Base-by-base conservation (phyloP, 1,140 invertebrate species). In the Colletes latitarsis region DNA sequence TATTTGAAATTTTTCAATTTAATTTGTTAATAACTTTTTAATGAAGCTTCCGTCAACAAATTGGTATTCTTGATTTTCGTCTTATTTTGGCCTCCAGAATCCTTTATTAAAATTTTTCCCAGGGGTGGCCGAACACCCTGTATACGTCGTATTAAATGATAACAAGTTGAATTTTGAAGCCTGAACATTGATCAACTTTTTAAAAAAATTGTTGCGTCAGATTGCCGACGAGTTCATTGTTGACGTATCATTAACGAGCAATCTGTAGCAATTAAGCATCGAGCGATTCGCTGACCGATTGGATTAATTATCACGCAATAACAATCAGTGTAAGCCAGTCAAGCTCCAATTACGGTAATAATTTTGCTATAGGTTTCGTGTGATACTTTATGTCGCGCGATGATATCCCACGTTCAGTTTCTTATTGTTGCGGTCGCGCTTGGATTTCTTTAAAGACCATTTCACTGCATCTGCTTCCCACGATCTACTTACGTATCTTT, bases 331-430 rank as follows among this genome's bases (percentile, higher is more conserved):
- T 57, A 41, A 68, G 9, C n/a, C 55, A 83, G 68, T 66, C 58
- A 21, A 74, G 82, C 64, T 79, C 70, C 53, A 75, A 80, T 84
- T 80, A 83, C 68, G 43, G 3, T n/a, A 62, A 80, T 70, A 30
- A 83, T 84, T 70, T 58, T 74, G 43, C 49, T 49, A 52, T 41
- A 43, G 19, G 52, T 72, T n/a, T 10, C 68, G 52, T 21, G 46
- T 43, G 58, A 72, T 53, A 53, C n/a, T n/a, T 62, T 14, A 1
- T n/a, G 39, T 52, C 62, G 58, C 49, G 17, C 39, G 21, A 77
- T 14, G 19, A 8, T 41, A 10, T 77, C 19, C 17, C 66, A 69
- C 41, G 41, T 21, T 67, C 73, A 6, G 43, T 57, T 49, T 68
- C 62, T 43, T 49, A 66, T 55, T 30, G 9, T 46, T 76, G 6